phyloP scores from a whole-genome alignment of 2,888 invertebrate species.

The Therioaphis trifolii region DNA sequence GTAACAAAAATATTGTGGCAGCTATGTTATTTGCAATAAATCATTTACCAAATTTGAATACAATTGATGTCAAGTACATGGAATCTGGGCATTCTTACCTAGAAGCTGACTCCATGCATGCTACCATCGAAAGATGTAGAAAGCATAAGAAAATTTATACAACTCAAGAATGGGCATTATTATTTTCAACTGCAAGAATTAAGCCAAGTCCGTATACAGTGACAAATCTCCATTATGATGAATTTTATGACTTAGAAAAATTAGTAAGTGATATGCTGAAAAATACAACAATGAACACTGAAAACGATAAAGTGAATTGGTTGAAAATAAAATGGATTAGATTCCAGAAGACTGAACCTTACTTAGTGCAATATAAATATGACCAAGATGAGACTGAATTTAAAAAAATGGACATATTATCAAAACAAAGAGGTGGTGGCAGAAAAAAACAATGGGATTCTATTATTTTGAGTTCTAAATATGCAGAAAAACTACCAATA shows the following conservation, averaged over 20 bases:
- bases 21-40: slow-evolving; percentile 24
- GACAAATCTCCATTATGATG: not conserved
- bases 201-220: slow-evolving; percentile 14
- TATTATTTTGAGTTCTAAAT: slow-evolving; percentile 4
- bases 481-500: slow-evolving; percentile 1
- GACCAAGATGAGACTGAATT: slow-evolving; percentile 9
- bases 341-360: slow-evolving; percentile 32
- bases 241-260: slow-evolving; percentile 25
- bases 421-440: not conserved
- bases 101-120: slow-evolving; percentile 10
- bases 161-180: slow-evolving; percentile 26
- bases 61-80: slow-evolving; percentile 15
- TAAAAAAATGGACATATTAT: not conserved
- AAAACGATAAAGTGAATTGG: slow-evolving; percentile 24
- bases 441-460: not conserved
- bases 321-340: slow-evolving; percentile 28
- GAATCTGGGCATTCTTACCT: slow-evolving; percentile 7
- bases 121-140: not conserved
- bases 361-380: slow-evolving; percentile 23
- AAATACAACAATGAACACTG: not conserved
- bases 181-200: slow-evolving; percentile 1
- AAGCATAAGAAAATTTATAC: slow-evolving; percentile 24
- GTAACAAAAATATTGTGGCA: slow-evolving; percentile 14
- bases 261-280: not conserved
- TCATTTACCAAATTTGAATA: not conserved